Base-by-base conservation (phyloP, 2,113 vertebrate species). In the Atlantisia rogersi region DNA sequence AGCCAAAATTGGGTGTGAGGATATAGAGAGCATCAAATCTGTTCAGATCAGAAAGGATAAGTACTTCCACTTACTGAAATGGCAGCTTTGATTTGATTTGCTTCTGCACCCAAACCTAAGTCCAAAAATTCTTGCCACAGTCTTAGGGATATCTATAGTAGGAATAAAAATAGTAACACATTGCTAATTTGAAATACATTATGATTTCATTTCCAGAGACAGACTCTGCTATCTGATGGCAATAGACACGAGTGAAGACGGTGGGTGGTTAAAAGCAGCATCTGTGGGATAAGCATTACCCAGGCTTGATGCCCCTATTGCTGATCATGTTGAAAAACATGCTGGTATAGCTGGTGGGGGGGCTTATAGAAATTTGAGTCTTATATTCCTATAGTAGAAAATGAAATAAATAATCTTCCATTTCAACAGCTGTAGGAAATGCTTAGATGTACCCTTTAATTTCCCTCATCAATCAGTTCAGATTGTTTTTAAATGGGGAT, bases 401-500 rank as follows among this genome's bases (percentile, higher is more conserved):
- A 82, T 18, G 4, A 73, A 82, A 62, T 79, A 83, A 79, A 80
- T 62, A 82, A 76, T 91, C 48, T 84, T 67, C 48, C 32, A 15
- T 65, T 65, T 65, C 70, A 82, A 55, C 87, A 95, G 91, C 87
- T 92, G 81, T 53, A 69, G 89, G 53, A 68, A 82, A 71, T 63
- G 50, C 67, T 93, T 35, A 58, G 40, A 75, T 65, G 32, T 74
- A 29, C 44, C 31, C 78, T 82, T 85, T 94, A 91, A 95, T 95
- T 93, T 46, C 63, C 71, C 48, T 40, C 92, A 96, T 97, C 59
- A 3, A 21, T 96, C 92, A 94, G 78, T 6, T 94, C 11, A 35
- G 78, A 95, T 82, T 65, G 93, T n/a, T 97, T 95, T 97, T 82
- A 95, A 91, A 95, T 91, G 94, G 67, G 40, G 78, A 91, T 90